Evolutionary conservation across 2,888 invertebrate genomes (phyloP).

Genomic region (Sminthurides aquaticus): DNA sequence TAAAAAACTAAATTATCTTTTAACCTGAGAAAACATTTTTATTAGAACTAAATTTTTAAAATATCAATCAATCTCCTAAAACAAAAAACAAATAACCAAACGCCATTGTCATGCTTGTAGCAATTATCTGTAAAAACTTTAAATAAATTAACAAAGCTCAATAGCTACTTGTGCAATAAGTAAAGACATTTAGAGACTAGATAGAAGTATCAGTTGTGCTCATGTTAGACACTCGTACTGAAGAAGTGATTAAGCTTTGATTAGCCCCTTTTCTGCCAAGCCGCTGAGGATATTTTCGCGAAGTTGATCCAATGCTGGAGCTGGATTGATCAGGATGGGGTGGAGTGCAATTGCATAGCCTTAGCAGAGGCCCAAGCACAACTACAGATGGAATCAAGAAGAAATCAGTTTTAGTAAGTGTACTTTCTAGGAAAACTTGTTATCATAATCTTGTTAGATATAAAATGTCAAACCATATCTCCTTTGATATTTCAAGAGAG

Average conservation of each 20-base stretch:
- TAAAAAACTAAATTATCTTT: too few relatives aligned
- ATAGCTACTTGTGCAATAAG: background rate
- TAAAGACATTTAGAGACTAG: background rate
- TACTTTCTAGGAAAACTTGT: too few relatives aligned
- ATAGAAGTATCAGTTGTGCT: background rate
- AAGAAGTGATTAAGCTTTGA: background rate
- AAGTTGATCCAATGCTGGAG: background rate
- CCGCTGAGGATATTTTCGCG: background rate
- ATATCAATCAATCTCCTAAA: background rate
- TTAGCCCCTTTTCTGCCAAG: background rate
- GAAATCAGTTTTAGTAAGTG: too few relatives aligned
- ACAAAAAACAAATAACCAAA: background rate
- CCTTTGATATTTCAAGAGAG: too few relatives aligned
- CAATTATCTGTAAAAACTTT: background rate
- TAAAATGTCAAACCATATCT: background rate
- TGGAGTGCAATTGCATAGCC: background rate
- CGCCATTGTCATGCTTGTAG: background rate
- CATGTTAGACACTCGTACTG: background rate
- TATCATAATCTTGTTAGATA: too few relatives aligned
- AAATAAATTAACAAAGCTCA: background rate
- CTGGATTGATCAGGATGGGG: background rate
- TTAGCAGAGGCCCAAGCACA: constrained; percentile 3
- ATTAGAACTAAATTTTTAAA: background rate
- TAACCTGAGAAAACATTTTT: background rate
- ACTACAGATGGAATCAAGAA: background rate